A percentile compares a stretch with the other conserved stretches of the same genome.
These are phyloP conservation scores for Bombycilla garrulus DNA, from an alignment of 2,113 vertebrate species.

Conservation along the genomic window DNA sequence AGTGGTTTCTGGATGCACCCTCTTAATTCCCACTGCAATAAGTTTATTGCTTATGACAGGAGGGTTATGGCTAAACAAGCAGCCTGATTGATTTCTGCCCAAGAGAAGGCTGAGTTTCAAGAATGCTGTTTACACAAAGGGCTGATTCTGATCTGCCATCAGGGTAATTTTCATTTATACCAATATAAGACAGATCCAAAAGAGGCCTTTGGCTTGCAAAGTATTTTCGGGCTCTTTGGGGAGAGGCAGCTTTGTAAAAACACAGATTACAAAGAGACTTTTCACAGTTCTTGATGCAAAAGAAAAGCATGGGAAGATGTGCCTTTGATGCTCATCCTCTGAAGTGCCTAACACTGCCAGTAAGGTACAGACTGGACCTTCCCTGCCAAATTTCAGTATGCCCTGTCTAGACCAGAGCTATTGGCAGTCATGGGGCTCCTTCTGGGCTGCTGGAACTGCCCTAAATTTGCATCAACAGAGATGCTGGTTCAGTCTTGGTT, in stretches of 20 bases:
- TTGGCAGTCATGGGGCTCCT: background rate
- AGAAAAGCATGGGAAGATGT: background rate
- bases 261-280: background rate
- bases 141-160: slow-evolving; percentile 11
- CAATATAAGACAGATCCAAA: background rate
- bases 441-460: background rate
- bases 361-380: background rate
- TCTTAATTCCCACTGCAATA: background rate
- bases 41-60: slow-evolving; percentile 29
- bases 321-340: slow-evolving; percentile 5
- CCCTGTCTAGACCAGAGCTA: background rate
- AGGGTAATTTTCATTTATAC: slow-evolving; percentile 5
- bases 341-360: background rate
- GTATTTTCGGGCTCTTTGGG: background rate
- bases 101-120: slow-evolving; percentile 38
- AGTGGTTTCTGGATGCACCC: background rate
- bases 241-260: slow-evolving; percentile 2
- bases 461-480: background rate
- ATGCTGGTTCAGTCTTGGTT: background rate
- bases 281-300: background rate
- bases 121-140: slow-evolving; percentile 33
- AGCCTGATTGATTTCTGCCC: slow-evolving; percentile 44
- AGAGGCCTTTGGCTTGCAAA: background rate
- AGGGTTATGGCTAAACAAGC: slow-evolving; percentile 26
- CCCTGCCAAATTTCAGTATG: background rate